Conservation (phyloP, 1,140 invertebrate genomes). For the Physella acuta region DNA sequence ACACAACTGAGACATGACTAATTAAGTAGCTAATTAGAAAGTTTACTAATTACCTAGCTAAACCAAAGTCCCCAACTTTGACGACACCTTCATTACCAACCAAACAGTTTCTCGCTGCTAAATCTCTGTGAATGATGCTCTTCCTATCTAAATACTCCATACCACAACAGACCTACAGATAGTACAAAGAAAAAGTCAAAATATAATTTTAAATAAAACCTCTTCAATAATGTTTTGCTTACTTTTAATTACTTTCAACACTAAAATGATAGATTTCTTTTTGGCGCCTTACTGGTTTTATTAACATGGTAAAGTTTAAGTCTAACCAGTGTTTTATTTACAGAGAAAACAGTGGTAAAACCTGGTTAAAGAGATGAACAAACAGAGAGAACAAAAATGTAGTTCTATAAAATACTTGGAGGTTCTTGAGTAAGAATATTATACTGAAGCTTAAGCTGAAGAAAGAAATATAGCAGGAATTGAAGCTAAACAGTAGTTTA, state of each 20-base stretch:
- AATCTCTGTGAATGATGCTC: constrained; percentile 18
- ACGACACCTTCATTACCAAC: constrained; percentile 15
- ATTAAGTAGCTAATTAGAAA: background rate
- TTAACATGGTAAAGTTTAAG: too few species aligned
- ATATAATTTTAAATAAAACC: background rate
- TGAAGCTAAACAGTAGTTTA: too few species aligned
- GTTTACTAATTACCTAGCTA: constrained; percentile 12
- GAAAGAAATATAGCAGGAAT: too few species aligned
- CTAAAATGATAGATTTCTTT: too few species aligned
- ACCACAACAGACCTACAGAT: constrained; percentile 15
- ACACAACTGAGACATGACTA: background rate
- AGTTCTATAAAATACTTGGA: too few species aligned
- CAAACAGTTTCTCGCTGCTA: constrained; percentile 23
- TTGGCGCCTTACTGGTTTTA: too few species aligned
- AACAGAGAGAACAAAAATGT: too few species aligned
- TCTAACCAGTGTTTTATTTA: too few species aligned
- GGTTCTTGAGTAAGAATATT: too few species aligned
- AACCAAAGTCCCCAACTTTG: constrained; percentile 24
- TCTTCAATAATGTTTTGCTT: background rate
- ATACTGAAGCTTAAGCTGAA: too few species aligned
- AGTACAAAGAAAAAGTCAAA: background rate
- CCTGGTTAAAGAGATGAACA: too few species aligned
- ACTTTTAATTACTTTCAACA: background rate
- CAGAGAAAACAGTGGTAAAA: too few species aligned
- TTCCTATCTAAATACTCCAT: constrained; percentile 21